Evolutionary conservation across 2,797 vertebrate species (phyloP).

Genomic region (Sitta carolinensis): DNA sequence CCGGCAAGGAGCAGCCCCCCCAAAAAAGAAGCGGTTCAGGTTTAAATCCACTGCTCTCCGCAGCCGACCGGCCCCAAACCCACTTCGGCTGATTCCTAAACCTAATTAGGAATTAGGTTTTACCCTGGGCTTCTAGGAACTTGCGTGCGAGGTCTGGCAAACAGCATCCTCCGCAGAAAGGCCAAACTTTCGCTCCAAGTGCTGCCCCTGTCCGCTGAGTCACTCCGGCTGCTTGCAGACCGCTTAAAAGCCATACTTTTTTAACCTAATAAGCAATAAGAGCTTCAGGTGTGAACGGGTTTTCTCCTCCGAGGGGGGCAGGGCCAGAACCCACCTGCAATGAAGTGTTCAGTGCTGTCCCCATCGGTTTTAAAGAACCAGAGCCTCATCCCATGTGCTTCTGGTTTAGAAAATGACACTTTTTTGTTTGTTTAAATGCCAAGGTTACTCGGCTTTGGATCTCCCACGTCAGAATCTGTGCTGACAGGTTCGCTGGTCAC

Average conservation of each 20-base stretch:
- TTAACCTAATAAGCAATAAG: not conserved
- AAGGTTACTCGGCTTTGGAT: not conserved
- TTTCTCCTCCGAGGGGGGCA: not conserved
- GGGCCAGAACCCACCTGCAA: not conserved
- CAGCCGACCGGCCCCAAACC: not conserved
- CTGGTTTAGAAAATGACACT: not conserved
- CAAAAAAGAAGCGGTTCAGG: accelerated
- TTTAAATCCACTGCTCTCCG: accelerated
- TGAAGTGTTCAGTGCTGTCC: not conserved
- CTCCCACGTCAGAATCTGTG: not conserved
- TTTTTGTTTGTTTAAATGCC: not conserved
- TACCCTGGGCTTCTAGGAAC: not conserved
- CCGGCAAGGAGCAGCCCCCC: too few relatives aligned
- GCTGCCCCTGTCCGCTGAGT: not conserved
- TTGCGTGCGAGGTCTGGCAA: not conserved
- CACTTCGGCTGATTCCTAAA: not conserved
- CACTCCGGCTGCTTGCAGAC: not conserved
- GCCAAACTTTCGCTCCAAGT: not conserved
- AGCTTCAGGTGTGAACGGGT: not conserved
- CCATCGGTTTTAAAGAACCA: not conserved
- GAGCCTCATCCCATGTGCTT: accelerated
- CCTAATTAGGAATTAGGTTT: too few relatives aligned
- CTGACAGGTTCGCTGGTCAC: not conserved
- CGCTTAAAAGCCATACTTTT: not conserved
- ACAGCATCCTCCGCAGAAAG: not conserved